Evolutionary conservation across 2,888 invertebrate genomes (phyloP), one percentile per base, ranked within the genome.

Genomic region (Mantis religiosa): DNA sequence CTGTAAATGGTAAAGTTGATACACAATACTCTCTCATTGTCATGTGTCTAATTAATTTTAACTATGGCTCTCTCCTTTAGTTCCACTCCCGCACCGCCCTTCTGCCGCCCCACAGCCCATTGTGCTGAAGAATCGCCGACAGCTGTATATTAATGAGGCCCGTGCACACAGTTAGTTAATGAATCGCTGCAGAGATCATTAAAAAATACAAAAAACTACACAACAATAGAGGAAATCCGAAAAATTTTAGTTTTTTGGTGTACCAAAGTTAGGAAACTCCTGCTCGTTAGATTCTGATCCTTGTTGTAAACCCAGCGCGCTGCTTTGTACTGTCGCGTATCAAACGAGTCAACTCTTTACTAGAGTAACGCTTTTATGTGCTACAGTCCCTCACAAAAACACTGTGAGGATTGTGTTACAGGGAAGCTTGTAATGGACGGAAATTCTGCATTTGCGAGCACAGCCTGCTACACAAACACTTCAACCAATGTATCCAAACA

Each of bases 101-200:
- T 71, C 85, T 28, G 30, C 82, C 83, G 27, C 85, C 85, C 41
- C 81, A 81, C 83, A 34, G 27, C 85, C 83, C 89, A 90, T 90
- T 90, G 90, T 90, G 84, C 85, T 87, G 89, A 89, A 89, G 90
- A 90, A 89, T 90, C 85, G 90, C 90, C 89, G 88, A 90, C 90
- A 90, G 90, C 89, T 88, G 89, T 89, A 85, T 90, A 90, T 90
- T 90, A 90, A 89, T 82, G 87, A 89, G 84, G 87, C 83, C 87
- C 81, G n/a, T 30, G 83, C 83, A 9, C 83, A 47, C 82, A 15
- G 34, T 87, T 84, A 88, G 89, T 89, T 89, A 89, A 89, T 90
- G 90, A 89, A 88, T 87, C 90, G 87, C 86, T 47, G 85, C 86
- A 54, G 47, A 81, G 86, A 86, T 86, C 86, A 86, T 86, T 86